Evolutionary conservation across 2,888 invertebrate genomes (phyloP).

Genomic region (Aleiodes leptofemur): DNA sequence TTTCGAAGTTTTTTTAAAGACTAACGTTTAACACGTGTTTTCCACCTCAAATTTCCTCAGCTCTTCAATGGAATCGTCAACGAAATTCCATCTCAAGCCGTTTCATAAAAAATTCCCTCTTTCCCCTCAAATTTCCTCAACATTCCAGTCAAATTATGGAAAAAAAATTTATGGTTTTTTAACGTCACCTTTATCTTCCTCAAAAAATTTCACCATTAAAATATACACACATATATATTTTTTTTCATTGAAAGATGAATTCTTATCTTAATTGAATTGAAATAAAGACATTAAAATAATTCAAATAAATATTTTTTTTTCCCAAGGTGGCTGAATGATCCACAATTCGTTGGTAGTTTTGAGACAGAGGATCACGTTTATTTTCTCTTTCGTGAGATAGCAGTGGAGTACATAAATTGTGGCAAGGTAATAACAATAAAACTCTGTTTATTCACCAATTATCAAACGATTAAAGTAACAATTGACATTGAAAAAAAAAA

Average conservation of each 20-base stretch:
- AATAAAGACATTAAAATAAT: constrained; percentile 25
- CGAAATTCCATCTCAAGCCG: too few relatives aligned
- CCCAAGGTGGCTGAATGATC: constrained; percentile 93
- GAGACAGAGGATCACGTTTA: constrained; percentile 92
- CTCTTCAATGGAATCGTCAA: too few relatives aligned
- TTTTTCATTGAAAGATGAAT: not conserved
- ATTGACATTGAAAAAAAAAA: not conserved
- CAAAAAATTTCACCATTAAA: too few relatives aligned
- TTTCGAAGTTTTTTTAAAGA: too few relatives aligned
- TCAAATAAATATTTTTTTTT: constrained; percentile 17
- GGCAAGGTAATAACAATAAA: constrained; percentile 83
- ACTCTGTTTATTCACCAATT: not conserved
- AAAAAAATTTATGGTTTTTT: too few relatives aligned
- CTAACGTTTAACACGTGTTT: not conserved
- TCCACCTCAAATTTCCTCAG: not conserved
- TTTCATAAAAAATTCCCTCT: too few relatives aligned
- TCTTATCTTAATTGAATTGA: constrained; percentile 10
- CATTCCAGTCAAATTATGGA: too few relatives aligned
- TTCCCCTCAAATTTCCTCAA: too few relatives aligned
- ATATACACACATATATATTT: too few relatives aligned
- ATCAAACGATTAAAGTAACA: constrained; percentile 18
- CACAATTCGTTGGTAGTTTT: constrained; percentile 94
- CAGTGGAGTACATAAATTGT: constrained; percentile 95
- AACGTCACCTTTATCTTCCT: too few relatives aligned
- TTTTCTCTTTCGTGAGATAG: constrained; percentile 93